Percentiles rank a stretch among this genome's conserved stretches.
These are phyloP conservation scores for Leptocoma aspasia DNA, from an alignment of 2,113 vertebrate species.

Conservation along the genomic window DNA sequence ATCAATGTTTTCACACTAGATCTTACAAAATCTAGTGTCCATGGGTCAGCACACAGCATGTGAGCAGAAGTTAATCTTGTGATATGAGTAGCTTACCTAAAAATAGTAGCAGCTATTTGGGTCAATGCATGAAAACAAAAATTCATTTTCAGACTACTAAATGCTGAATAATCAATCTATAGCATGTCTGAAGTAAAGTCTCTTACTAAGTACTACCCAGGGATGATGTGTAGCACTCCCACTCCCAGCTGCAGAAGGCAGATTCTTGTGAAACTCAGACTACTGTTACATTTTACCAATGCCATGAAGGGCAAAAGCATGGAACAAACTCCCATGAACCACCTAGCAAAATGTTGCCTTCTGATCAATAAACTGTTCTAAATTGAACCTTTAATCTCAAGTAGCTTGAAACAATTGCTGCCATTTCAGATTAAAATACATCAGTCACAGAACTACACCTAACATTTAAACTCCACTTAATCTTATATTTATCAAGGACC, in stretches of 20 bases:
- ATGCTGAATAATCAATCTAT: neutral
- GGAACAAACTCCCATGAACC: neutral
- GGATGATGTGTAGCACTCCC: neutral
- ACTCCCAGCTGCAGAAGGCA: neutral
- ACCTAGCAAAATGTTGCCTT: neutral
- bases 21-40: neutral
- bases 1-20: neutral
- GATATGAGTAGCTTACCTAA: neutral
- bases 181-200: neutral
- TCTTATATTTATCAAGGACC: neutral
- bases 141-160: neutral
- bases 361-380: neutral
- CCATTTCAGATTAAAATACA: neutral
- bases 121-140: neutral
- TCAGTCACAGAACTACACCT: neutral
- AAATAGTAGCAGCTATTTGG: neutral
- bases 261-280: neutral
- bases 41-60: neutral
- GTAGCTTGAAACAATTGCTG: neutral
- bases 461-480: neutral
- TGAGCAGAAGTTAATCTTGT: neutral
- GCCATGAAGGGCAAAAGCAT: neutral
- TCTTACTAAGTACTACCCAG: neutral
- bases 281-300: accelerated
- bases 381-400: neutral